phyloP scores from a whole-genome alignment of 2,888 invertebrate genomes.

The Yponomeuta plumbellus region DNA sequence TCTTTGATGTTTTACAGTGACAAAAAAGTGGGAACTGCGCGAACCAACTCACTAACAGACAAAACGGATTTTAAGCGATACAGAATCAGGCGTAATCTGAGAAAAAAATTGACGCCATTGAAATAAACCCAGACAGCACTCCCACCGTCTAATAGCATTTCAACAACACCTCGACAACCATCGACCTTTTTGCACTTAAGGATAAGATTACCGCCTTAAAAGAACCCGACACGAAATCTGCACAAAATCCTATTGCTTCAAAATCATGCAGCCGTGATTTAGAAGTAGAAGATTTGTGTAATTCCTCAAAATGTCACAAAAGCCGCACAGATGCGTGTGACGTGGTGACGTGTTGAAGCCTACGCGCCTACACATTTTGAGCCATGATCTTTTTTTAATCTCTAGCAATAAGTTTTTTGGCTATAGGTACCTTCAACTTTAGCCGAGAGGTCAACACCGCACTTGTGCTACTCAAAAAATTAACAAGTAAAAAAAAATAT shows the following conservation, averaged over 20 bases:
- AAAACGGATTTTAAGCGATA: slow-evolving; percentile 14
- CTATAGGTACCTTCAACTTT: background rate
- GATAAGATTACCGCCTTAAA: slow-evolving; percentile 53
- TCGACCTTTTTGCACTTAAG: slow-evolving; percentile 43
- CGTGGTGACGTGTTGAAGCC: background rate
- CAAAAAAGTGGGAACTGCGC: slow-evolving; percentile 14
- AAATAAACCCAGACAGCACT: slow-evolving; percentile 13
- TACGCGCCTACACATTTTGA: slow-evolving; percentile 28
- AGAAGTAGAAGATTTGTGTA: slow-evolving; percentile 48
- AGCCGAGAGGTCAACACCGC: too few relatives aligned
- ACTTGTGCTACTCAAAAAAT: too few relatives aligned
- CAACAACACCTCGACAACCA: slow-evolving; percentile 47
- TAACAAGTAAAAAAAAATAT: too few relatives aligned
- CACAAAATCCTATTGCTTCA: slow-evolving; percentile 60
- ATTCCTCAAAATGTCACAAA: slow-evolving; percentile 64
- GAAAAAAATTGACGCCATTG: slow-evolving; percentile 17
- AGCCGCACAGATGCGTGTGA: slow-evolving; percentile 38
- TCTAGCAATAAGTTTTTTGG: background rate
- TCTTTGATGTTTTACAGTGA: slow-evolving; percentile 23
- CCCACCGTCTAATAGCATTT: slow-evolving; percentile 43
- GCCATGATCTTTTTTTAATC: slow-evolving; percentile 32
- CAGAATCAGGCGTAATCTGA: background rate
- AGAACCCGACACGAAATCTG: slow-evolving; percentile 47
- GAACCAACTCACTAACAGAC: background rate
- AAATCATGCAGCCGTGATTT: slow-evolving; percentile 70